Conservation (phyloP, 2,113 vertebrate species). For the Delphinapterus leucas region DNA sequence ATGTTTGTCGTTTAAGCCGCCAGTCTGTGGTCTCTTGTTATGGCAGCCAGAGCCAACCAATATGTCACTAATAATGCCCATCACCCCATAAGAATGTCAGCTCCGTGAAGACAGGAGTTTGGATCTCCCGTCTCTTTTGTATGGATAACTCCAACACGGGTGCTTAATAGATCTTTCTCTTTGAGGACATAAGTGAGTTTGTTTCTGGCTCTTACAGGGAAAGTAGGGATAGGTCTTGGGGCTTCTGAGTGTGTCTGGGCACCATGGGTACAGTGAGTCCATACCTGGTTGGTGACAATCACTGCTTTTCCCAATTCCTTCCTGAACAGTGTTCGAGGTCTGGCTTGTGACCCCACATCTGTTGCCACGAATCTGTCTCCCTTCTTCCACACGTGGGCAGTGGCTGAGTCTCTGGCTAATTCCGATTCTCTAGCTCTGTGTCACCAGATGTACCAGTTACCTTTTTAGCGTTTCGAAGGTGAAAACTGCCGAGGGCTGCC, state of each 20-base stretch:
- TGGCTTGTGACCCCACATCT: background rate
- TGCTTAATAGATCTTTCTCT: accelerated
- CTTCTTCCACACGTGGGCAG: background rate
- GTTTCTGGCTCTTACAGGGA: background rate
- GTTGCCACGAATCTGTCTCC: background rate
- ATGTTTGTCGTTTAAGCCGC: accelerated
- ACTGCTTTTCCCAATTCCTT: background rate
- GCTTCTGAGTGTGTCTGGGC: background rate
- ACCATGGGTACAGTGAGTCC: background rate
- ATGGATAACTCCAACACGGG: accelerated
- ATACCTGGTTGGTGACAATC: accelerated
- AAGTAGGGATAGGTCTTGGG: accelerated
- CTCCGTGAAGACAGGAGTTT: accelerated
- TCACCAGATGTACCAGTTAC: background rate
- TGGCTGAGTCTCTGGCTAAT: background rate
- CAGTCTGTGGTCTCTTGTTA: background rate
- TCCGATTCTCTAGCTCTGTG: background rate
- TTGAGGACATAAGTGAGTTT: accelerated
- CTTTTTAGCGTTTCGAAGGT: background rate
- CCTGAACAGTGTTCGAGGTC: background rate
- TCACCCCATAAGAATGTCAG: accelerated
- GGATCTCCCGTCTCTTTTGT: background rate
- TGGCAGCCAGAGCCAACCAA: accelerated
- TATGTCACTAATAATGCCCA: accelerated
- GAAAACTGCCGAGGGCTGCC: background rate